Evolutionary conservation across 2,113 vertebrate genomes (phyloP), one percentile per base, ranked within the genome.

Genomic region (Hystrix brachyura): DNA sequence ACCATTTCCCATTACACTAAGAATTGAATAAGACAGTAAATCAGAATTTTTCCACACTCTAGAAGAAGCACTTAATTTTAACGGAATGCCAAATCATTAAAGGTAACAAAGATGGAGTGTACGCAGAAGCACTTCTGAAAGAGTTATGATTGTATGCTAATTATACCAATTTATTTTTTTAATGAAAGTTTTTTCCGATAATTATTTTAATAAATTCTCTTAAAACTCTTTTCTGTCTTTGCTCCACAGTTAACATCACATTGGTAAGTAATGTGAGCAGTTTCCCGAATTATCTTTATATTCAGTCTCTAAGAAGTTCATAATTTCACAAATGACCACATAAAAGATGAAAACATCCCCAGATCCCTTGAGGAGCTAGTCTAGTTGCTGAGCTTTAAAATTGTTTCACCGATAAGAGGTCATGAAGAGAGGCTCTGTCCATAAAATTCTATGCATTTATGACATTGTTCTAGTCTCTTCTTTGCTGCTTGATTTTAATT

Each of bases 131-230:
- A 96, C 90, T 97, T 94, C 74, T 55, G 32, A 97, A 96, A 97
- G 95, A 97, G 64, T 96, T 97, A 98, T 86, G 87, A 97, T 97
- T 96, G 89, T 97, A 93, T 95, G 97, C 89, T 97, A 98, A 98
- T 98, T 98, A 98, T 96, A 79, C 59, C 87, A 97, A 98, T 97
- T 98, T 97, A 97, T 96, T 97, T 96, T 97, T 98, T 98, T 95
- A 98, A 96, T 96, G 89, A 95, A 98, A 97, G 23, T 91, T 95
- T 97, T 97, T 87, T 87, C 74, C 89, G 76, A 27, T 95, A 97
- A 97, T 98, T 98, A 98, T 98, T 98, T 97, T 97, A 95, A 98
- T 97, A 96, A 98, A 97, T 97, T 96, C 27, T 91, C 80, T 79
- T 97, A 87, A 93, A 93, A 93, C 62, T 83, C 23, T 86, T 71